phyloP scores from a whole-genome alignment of 2,797 vertebrate species.

The Muraenolepis orangiensis region DNA sequence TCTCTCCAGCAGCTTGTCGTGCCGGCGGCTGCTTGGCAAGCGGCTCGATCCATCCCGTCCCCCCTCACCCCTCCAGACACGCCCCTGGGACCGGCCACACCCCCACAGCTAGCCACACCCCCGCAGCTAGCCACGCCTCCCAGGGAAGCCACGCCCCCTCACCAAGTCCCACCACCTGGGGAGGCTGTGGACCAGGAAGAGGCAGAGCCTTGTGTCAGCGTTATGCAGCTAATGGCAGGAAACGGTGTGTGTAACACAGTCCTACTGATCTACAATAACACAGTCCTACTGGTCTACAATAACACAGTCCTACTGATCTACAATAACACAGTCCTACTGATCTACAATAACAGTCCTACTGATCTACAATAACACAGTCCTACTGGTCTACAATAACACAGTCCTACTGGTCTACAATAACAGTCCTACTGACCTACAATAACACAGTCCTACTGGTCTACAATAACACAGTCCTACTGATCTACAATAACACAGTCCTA shows the following conservation, averaged over 20 bases:
- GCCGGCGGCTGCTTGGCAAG: slow-evolving; percentile 3
- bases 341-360: too few relatives aligned
- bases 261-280: neutral
- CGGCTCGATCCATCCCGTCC: slow-evolving; percentile 5
- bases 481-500: too few relatives aligned
- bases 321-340: neutral
- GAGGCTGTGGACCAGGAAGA: slow-evolving; percentile 79
- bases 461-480: too few relatives aligned
- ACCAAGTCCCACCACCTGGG: slow-evolving; percentile 60
- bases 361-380: too few relatives aligned
- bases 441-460: too few relatives aligned
- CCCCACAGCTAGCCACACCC: slow-evolving; percentile 56
- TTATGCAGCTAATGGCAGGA: slow-evolving; percentile 85
- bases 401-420: too few relatives aligned
- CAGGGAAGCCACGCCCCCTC: slow-evolving; percentile 10
- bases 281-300: too few relatives aligned
- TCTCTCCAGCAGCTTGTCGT: neutral
- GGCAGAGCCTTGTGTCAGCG: slow-evolving; percentile 89
- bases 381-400: too few relatives aligned
- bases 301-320: too few relatives aligned
- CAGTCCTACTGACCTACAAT: too few relatives aligned
- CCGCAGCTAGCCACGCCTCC: neutral
- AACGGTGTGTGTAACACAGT: slow-evolving; percentile 70
- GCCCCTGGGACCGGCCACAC: slow-evolving; percentile 64
- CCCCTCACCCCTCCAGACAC: neutral